phyloP scores from a whole-genome alignment of 2,797 vertebrate species.

The Cyclopterus lumpus region DNA sequence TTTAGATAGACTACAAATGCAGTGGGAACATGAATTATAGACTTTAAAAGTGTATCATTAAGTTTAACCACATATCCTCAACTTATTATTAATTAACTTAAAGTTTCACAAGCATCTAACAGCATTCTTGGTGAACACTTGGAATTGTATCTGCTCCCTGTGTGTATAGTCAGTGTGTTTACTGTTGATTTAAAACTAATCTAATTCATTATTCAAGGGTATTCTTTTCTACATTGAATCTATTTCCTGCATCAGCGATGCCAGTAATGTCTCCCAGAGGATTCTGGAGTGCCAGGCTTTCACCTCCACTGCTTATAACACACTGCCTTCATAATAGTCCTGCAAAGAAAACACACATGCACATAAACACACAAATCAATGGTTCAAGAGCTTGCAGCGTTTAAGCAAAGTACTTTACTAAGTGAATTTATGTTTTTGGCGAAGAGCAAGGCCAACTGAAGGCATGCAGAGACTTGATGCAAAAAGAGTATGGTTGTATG shows the following conservation, averaged over 20 bases:
- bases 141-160: slow-evolving; percentile 61
- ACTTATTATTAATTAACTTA: slow-evolving; percentile 61
- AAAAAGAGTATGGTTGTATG: background rate
- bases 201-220: slow-evolving; percentile 86
- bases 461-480: slow-evolving; percentile 1
- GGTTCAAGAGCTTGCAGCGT: slow-evolving; percentile 51
- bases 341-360: slow-evolving; percentile 47
- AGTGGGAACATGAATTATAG: slow-evolving; percentile 34
- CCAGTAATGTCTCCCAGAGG: slow-evolving; percentile 85
- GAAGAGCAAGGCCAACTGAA: slow-evolving; percentile 32
- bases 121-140: slow-evolving; percentile 57
- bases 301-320: slow-evolving; percentile 68
- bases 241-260: slow-evolving; percentile 86
- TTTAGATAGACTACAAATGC: slow-evolving; percentile 1
- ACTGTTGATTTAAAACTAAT: slow-evolving; percentile 81
- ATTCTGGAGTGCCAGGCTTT: slow-evolving; percentile 67
- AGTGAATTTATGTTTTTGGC: slow-evolving; percentile 49
- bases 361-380: slow-evolving; percentile 51
- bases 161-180: slow-evolving; percentile 68
- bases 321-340: slow-evolving; percentile 66
- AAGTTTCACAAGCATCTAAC: slow-evolving; percentile 52
- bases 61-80: slow-evolving; percentile 53
- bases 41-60: slow-evolving; percentile 57
- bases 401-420: slow-evolving; percentile 55
- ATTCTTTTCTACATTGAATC: slow-evolving; percentile 86